These are phyloP conservation scores for Pipistrellus pipistrellus DNA, from an alignment of 2,797 vertebrate genomes.

Conservation along the genomic window DNA sequence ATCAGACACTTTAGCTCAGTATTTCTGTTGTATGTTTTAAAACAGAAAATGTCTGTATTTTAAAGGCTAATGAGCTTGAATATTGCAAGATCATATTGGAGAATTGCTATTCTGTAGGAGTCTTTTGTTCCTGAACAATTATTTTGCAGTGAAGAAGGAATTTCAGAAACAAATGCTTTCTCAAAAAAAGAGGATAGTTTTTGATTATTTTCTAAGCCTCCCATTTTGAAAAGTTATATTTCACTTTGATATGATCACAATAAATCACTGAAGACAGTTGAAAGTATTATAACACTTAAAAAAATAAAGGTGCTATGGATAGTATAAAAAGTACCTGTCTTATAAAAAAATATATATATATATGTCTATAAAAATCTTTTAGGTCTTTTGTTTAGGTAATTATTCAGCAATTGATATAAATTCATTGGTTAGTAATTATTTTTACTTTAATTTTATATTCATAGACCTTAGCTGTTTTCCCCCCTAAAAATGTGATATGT, in stretches of 20 bases:
- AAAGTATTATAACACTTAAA: slow-evolving; percentile 56
- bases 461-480: neutral
- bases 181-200: slow-evolving; percentile 27
- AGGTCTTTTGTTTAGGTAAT: neutral
- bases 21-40: neutral
- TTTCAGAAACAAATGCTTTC: slow-evolving; percentile 60
- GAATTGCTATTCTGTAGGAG: slow-evolving; percentile 33
- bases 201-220: slow-evolving; percentile 76
- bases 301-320: neutral
- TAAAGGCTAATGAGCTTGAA: neutral
- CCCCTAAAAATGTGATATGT: neutral
- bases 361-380: neutral
- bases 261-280: slow-evolving; percentile 68
- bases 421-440: neutral
- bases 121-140: neutral
- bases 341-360: neutral
- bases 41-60: neutral
- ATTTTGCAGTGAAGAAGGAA: slow-evolving; percentile 7
- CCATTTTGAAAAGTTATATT: slow-evolving; percentile 65
- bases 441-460: neutral
- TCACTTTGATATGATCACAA: slow-evolving; percentile 59
- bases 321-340: neutral
- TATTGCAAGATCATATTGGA: neutral
- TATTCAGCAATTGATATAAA: neutral
- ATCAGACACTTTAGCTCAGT: neutral